Percentiles rank a stretch among this genome's conserved stretches.
These are phyloP conservation scores for Sarcophaga caerulescens DNA, from an alignment of 2,888 invertebrate species.

Conservation along the genomic window DNA sequence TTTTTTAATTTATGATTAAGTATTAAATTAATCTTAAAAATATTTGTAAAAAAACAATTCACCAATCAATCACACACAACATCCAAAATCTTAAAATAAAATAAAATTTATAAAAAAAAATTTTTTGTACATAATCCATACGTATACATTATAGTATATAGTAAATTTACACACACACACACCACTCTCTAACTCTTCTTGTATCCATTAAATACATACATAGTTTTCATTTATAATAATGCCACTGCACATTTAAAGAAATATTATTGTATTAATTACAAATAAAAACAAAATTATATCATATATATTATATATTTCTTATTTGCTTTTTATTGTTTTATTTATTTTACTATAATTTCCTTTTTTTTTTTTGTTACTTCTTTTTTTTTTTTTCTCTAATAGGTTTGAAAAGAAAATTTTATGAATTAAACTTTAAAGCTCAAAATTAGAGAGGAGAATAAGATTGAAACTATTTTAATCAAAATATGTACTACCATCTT, in stretches of 20 bases:
- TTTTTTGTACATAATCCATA: constrained; percentile 50
- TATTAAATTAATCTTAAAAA: constrained; percentile 58
- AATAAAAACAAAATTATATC: constrained; percentile 45
- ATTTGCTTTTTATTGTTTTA: background rate
- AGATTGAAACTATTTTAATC: too few relatives aligned
- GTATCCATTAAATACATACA: constrained; percentile 52
- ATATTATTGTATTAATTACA: constrained; percentile 64
- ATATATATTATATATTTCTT: background rate
- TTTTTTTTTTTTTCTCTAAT: background rate
- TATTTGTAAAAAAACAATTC: background rate
- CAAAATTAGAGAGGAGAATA: too few relatives aligned
- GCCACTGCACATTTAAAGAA: constrained; percentile 61
- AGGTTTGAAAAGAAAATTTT: background rate
- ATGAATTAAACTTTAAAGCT: too few relatives aligned
- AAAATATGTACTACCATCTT: too few relatives aligned
- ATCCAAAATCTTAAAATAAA: constrained; percentile 51
- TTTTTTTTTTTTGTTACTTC: background rate
- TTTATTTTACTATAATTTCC: constrained; percentile 20
- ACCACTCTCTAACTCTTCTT: constrained; percentile 44
- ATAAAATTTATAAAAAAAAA: constrained; percentile 27
- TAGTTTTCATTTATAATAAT: constrained; percentile 64
- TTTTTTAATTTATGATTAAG: constrained; percentile 51
- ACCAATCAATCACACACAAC: constrained; percentile 30
- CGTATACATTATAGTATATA: constrained; percentile 12
- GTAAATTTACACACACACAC: background rate